Conservation (phyloP, 2,113 vertebrate species). For the Caloenas nicobarica region DNA sequence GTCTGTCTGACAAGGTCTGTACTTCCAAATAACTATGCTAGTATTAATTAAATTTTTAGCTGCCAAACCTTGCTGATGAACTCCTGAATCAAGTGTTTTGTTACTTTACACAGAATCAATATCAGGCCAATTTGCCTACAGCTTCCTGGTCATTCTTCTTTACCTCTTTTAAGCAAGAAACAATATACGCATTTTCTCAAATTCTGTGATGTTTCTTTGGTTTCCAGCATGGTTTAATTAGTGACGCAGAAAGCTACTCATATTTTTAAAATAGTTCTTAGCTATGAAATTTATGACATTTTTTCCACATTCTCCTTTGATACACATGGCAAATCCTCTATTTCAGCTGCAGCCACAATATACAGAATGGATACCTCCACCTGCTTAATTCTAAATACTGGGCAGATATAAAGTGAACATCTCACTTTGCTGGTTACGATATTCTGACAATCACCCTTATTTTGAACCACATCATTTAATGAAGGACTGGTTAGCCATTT, state of each 20-base stretch:
- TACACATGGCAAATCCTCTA: background rate
- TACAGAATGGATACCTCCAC: background rate
- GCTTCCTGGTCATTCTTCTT: background rate
- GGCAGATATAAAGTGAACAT: background rate
- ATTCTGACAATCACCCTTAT: background rate
- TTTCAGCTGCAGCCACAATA: background rate
- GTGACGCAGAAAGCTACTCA: background rate
- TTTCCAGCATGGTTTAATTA: background rate
- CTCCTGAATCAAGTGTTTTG: background rate
- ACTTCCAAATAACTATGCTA: background rate
- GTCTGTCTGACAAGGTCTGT: background rate
- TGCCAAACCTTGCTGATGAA: background rate
- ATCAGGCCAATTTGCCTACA: background rate
- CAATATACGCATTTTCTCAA: background rate
- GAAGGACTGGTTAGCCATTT: background rate
- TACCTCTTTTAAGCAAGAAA: background rate
- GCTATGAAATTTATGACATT: background rate
- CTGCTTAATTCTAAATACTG: background rate
- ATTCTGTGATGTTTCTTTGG: background rate
- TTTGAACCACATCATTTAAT: background rate
- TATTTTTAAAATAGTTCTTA: background rate
- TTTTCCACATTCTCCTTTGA: background rate
- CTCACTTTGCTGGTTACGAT: background rate
- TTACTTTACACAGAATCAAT: background rate
- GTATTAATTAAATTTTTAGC: slow-evolving; percentile 15